Evolutionary conservation across 2,797 vertebrate species (phyloP).

Genomic region (Centroberyx gerrardi): DNA sequence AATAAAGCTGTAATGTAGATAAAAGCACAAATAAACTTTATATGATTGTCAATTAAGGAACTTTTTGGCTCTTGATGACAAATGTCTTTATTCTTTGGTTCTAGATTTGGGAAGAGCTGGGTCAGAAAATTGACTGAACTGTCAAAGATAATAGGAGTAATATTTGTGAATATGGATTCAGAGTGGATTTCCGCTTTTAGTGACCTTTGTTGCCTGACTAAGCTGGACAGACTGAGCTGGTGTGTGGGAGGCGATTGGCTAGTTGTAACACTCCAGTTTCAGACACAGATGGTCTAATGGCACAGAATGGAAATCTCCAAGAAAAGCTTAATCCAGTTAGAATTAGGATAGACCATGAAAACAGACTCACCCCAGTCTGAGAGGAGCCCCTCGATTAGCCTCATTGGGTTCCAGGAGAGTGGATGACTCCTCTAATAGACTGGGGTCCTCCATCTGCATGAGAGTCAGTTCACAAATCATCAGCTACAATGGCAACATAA

Average conservation of each 20-base stretch:
- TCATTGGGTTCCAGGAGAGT: constrained; percentile 93
- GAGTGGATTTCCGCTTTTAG: background rate
- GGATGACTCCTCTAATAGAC: constrained; percentile 95
- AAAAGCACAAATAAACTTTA: background rate
- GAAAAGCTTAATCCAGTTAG: constrained; percentile 31
- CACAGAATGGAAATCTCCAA: constrained; percentile 14
- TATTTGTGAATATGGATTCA: constrained; percentile 6
- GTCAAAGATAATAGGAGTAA: background rate
- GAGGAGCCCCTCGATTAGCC: constrained; percentile 88
- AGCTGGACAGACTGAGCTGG: constrained; percentile 26
- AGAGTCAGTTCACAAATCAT: constrained; percentile 48
- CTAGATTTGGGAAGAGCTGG: background rate
- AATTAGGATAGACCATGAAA: background rate
- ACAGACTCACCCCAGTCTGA: constrained; percentile 92
- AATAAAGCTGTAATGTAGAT: background rate
- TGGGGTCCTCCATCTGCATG: constrained; percentile 98
- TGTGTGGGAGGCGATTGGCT: constrained; percentile 36
- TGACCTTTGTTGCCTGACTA: constrained; percentile 13
- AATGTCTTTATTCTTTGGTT: background rate
- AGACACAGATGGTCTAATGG: constrained; percentile 31
- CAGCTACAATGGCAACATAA: constrained; percentile 1
- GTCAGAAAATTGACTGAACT: background rate
- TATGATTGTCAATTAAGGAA: background rate
- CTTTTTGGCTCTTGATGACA: too few relatives aligned
- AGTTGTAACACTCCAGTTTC: background rate